Base-by-base conservation (phyloP, 1,140 invertebrate species). In the Drosophila nikananu region DNA sequence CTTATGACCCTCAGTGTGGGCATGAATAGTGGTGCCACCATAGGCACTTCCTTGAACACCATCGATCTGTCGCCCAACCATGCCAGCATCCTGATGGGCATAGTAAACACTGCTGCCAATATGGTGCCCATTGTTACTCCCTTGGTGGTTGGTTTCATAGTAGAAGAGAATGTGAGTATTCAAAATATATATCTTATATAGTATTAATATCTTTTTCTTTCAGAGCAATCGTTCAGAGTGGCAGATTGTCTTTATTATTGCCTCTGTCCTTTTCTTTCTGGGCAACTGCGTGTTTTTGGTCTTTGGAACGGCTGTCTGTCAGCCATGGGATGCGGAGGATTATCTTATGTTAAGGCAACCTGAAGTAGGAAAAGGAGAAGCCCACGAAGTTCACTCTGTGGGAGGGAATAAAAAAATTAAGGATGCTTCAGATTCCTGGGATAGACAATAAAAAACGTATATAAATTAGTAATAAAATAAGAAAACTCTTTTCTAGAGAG, bases 41-140 rank as follows among this genome's bases (percentile, higher is more conserved):
- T 96, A 35, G 97, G 97, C 7, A 94, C 93, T 60, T 93, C 95
- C 68, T 93, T 96, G 10, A 96, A 96, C 77, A 95, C 96, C 48
- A 95, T 97, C 63, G 96, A 97, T 92, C 94, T 97, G 68, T 95
- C 96, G 2, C 96, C 96, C 0, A 97, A 97, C 84, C 96, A 96
- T 82, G 95, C 96, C 8, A 96, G 96, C 21, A 95, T 95, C 1
- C 82, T 97, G 1, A 92, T 92, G 91, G 87, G 96, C 23, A 94
- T 97, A 30, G 96, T 96, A 23, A 97, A 97, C 89, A 96, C 96
- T 9, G 93, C 95, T 17, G 95, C 96, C 0, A 97, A 97, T 78
- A 83, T 96, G 10, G 94, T 96, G 46, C 95, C 95, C 5, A 96
- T 97, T 60, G 81, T 96, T 3, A 96, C 95, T 23, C 97, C 97